Conservation (phyloP, 2,797 vertebrate genomes). For the Poecilia gillii region DNA sequence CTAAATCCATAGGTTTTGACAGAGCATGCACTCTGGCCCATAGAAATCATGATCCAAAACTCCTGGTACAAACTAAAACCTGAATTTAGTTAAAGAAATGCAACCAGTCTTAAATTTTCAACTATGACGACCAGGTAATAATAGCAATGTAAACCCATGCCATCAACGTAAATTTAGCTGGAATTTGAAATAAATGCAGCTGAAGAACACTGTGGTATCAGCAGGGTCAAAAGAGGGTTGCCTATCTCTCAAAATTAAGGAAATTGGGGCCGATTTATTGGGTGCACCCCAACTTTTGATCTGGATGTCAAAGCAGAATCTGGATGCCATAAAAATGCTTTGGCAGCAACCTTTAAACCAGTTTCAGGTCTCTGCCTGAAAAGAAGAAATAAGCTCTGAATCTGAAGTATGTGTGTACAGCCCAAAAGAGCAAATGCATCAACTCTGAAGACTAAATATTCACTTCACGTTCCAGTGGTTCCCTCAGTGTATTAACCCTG, state of each 20-base stretch:
- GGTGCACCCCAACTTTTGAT: neutral
- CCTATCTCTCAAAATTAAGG: neutral
- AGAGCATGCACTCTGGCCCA: too few species aligned
- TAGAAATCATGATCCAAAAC: neutral
- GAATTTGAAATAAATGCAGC: neutral
- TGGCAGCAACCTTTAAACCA: neutral
- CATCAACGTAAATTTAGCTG: too few species aligned
- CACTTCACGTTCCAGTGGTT: neutral
- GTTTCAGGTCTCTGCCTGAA: neutral
- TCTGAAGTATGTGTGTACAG: neutral
- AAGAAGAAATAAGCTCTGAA: neutral
- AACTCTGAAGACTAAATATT: neutral
- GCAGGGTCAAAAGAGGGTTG: neutral
- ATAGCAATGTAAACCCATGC: neutral
- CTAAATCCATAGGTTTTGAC: neutral
- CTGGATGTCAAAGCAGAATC: neutral
- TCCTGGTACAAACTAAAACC: neutral
- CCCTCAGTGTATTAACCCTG: too few species aligned
- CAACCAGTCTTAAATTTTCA: neutral
- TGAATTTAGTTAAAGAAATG: neutral
- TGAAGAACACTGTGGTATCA: neutral
- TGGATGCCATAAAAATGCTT: neutral
- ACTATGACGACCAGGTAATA: neutral
- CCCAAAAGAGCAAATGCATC: neutral
- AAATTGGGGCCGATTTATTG: neutral